Base-by-base conservation (phyloP, 2,888 invertebrate species). In the Tetragonula carbonaria region DNA sequence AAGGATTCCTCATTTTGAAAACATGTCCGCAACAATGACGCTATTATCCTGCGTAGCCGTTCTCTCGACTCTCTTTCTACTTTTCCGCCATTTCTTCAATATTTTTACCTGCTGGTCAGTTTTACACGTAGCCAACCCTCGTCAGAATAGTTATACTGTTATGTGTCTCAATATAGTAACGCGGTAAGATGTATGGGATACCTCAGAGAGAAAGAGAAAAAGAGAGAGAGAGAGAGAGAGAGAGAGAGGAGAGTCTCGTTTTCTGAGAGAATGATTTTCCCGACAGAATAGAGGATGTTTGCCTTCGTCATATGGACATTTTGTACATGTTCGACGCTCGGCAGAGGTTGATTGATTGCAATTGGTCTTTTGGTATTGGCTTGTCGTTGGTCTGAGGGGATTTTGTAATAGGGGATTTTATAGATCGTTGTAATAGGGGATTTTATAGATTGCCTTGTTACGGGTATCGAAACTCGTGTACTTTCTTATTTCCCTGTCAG, bases 1-100 rank as follows among this genome's bases (percentile, higher is more conserved):
- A 87, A 80, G 85, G 82, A 87, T 21, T 91, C 89, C 92, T 92
- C 92, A 94, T 94, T 94, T 93, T 91, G 88, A 94, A 94, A 94
- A 94, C 94, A 94, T 92, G 92, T 93, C 94, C 93, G 90, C 94
- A 94, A 94, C 94, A 94, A 94, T 93, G 90, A 93, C 90, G 88
- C 93, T 91, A 93, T 94, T 93, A 94, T 93, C 92, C 91, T 87
- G 89, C 86, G 87, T 83, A 88, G 90, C 88, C 79, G 83, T 91
- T 91, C 84, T 85, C 87, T 50, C 53, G 38, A 80, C 16, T 66
- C 53, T 51, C 21, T 28, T 80, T 76, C 59, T 80, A 59, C 75
- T 70, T 77, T 71, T 67, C 63, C 63, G 18, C 55, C 53, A 53
- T 23, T 67, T 87, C 45, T 79, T 74, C 66, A 75, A 63, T 28